phyloP scores from a whole-genome alignment of 1,140 invertebrate species.

The Cotesia glomerata region DNA sequence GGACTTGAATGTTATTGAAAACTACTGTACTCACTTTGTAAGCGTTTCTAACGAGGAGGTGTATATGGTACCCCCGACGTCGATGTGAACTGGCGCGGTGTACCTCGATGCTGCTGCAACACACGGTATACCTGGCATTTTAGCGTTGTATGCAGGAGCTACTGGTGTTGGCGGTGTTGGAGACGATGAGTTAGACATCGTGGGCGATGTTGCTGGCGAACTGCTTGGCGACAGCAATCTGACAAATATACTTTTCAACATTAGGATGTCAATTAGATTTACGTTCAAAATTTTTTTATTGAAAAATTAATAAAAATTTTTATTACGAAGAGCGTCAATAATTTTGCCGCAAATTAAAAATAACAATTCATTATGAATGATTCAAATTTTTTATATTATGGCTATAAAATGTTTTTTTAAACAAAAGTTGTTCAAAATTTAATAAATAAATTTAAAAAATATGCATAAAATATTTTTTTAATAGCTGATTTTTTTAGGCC shows the following conservation, averaged over 20 bases:
- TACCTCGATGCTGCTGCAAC: conserved; percentile 90
- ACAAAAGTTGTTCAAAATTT: no score
- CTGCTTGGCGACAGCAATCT: conserved; percentile 72
- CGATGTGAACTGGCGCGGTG: conserved; percentile 95
- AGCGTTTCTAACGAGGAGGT: conserved; percentile 94
- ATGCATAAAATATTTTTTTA: no score
- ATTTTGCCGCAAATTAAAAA: no score
- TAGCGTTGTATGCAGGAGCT: conserved; percentile 66
- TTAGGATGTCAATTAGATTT: conserved; percentile 37
- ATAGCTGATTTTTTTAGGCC: no score
- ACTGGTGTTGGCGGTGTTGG: conserved; percentile 67
- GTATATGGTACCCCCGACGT: conserved; percentile 96
- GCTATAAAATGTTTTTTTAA: background rate
- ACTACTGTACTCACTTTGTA: conserved; percentile 79
- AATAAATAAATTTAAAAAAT: no score
- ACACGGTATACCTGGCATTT: conserved; percentile 86
- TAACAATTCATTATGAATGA: background rate
- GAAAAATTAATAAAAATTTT: no score
- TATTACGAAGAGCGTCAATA: no score
- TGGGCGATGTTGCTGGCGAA: conserved; percentile 73
- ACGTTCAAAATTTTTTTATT: background rate
- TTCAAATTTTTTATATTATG: no score
- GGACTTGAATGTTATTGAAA: background rate
- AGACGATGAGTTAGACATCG: conserved; percentile 72
- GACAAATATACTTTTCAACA: conserved; percentile 51